Percentiles rank a stretch among this genome's conserved stretches.
These are phyloP conservation scores for Clarias platycephalus DNA, from an alignment of 2,797 vertebrate genomes.

Conservation along the genomic window DNA sequence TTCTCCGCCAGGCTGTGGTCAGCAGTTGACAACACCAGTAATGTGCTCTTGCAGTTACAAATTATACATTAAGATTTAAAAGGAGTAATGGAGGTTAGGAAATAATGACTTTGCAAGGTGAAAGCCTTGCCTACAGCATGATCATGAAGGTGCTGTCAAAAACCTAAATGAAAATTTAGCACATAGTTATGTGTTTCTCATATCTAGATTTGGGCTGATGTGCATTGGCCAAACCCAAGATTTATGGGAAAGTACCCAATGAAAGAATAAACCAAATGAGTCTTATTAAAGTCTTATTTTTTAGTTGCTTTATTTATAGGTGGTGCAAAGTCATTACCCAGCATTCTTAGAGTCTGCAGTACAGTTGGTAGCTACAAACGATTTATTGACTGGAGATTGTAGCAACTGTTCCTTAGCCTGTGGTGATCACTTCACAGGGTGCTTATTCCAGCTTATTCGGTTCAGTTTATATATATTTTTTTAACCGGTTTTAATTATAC, in stretches of 20 bases:
- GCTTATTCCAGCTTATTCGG: constrained; percentile 32
- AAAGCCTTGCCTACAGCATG: constrained; percentile 2
- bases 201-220: neutral
- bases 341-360: neutral
- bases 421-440: constrained; percentile 38
- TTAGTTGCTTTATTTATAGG: neutral
- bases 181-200: neutral
- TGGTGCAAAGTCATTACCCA: neutral
- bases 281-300: neutral
- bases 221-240: neutral
- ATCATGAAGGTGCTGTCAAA: constrained; percentile 6
- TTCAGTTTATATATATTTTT: constrained; percentile 18
- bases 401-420: constrained; percentile 34
- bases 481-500: constrained; percentile 29
- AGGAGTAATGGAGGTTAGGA: neutral
- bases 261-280: neutral
- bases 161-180: constrained; percentile 2
- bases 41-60: neutral
- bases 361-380: neutral
- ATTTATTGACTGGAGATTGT: constrained; percentile 32
- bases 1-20: neutral
- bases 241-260: neutral
- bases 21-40: neutral
- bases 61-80: constrained; percentile 13
- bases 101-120: constrained; percentile 32